Evolutionary conservation across 2,113 vertebrate species (phyloP).

Genomic region (Ctenodactylus gundi): DNA sequence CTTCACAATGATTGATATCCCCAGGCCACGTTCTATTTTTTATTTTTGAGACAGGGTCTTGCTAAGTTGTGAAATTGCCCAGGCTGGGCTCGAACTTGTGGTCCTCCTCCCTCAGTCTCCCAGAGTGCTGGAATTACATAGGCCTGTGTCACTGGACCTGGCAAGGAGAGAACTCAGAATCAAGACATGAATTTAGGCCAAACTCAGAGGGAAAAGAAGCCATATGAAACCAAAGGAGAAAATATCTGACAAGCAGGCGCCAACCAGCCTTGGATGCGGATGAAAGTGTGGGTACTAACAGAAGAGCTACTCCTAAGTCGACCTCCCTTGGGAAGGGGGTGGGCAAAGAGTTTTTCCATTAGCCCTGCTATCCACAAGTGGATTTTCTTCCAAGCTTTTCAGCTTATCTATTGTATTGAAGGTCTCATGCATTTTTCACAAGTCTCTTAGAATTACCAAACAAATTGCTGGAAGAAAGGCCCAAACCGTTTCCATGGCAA

Average conservation of each 20-base stretch:
- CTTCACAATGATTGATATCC: too few species aligned
- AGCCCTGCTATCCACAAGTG: constrained; percentile 19
- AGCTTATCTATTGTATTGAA: not conserved
- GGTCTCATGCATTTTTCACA: constrained; percentile 55
- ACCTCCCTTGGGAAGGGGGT: not conserved
- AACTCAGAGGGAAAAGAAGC: not conserved
- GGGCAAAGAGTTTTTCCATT: constrained; percentile 48
- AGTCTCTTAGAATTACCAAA: constrained; percentile 53
- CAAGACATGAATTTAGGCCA: constrained; percentile 12
- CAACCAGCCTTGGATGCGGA: constrained; percentile 41
- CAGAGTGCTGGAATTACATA: too few species aligned
- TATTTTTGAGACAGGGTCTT: too few species aligned
- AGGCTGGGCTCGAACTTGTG: too few species aligned
- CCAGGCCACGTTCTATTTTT: too few species aligned
- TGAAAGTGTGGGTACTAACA: not conserved
- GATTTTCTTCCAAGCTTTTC: constrained; percentile 51
- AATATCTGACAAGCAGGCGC: constrained; percentile 46
- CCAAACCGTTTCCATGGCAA: constrained; percentile 21
- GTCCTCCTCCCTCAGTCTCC: too few species aligned
- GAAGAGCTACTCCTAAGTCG: constrained; percentile 28
- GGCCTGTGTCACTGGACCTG: too few species aligned
- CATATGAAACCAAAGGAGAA: not conserved
- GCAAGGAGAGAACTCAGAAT: constrained; percentile 19
- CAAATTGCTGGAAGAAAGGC: constrained; percentile 30
- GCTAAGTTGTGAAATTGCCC: too few species aligned